Base-by-base conservation (phyloP, 2,113 vertebrate species). In the Pygoscelis adeliae region DNA sequence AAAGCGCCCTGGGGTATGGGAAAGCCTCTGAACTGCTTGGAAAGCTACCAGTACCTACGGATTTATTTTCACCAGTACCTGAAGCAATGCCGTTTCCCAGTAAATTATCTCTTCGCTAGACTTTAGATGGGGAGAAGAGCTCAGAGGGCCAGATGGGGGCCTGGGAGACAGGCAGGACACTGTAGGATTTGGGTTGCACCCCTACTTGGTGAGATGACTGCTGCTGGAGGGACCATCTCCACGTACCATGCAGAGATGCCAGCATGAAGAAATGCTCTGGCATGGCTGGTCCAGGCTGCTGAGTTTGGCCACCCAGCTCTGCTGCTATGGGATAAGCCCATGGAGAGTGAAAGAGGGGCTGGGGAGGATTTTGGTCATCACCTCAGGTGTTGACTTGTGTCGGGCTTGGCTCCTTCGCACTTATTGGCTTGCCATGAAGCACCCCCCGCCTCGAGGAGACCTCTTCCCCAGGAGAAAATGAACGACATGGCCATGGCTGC, bases 391-490 rank as follows among this genome's bases (percentile, higher is more conserved):
- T 3, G 11, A 5, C 7, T 29, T 32, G 4, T 13, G 21, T 65
- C 1, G 0, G 23, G 42, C n/a, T 86, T 4, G 2, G 50, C 38
- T 65, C 19, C 65, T 70, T 63, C 1, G 4, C 36, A 4, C 25
- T 67, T 47, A n/a, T 5, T 29, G 62, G 6, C 52, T 62, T 32
- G 40, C 46, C 29, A 5, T 14, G 32, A 65, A 77, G 42, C 30
- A 65, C 10, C 17, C 7, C 3, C 25, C 5, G 3, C 20, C 22
- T 20, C 1, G 0, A 30, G 27, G n/a, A 25, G n/a, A 27, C 27
- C 27, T 72, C 29, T 42, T 65, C 18, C 65, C 27, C 36, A 22
- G 70, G 15, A 65, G 46, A 38, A 82, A 56, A 49, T 2, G 29
- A 32, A 16, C 44, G 25, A 22, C 25, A 2, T 6, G 66, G 27